These are phyloP conservation scores for Pongo pygmaeus DNA, from an alignment of 2,113 vertebrate genomes.

Conservation along the genomic window DNA sequence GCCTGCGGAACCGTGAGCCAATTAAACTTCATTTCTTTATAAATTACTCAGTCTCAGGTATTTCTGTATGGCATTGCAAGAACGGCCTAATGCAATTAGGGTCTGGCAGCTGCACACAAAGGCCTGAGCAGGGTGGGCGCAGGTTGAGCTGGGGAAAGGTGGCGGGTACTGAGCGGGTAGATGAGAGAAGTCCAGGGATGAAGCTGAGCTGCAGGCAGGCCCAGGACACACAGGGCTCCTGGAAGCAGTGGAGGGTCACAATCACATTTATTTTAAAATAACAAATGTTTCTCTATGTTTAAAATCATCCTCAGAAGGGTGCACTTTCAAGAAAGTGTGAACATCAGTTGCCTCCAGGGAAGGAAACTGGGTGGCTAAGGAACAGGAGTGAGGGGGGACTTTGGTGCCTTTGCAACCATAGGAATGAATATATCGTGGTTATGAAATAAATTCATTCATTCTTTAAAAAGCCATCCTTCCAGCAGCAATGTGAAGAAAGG, in stretches of 20 bases:
- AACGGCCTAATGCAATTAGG: too few relatives aligned
- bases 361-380: too few relatives aligned
- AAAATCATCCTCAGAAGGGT: background rate
- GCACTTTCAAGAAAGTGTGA: background rate
- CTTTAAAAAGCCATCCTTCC: background rate
- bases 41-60: too few relatives aligned
- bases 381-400: too few relatives aligned
- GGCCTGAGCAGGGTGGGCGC: rapidly evolving
- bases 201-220: background rate
- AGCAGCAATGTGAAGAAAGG: background rate
- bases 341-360: background rate
- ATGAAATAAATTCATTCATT: background rate
- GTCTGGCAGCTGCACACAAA: background rate
- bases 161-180: too few relatives aligned
- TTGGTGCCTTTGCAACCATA: background rate
- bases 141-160: background rate
- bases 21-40: too few relatives aligned
- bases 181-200: too few relatives aligned
- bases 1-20: too few relatives aligned
- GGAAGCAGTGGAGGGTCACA: background rate
- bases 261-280: background rate
- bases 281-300: background rate
- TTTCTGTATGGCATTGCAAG: too few relatives aligned
- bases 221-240: background rate
- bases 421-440: background rate